Percentiles rank a stretch among this genome's conserved stretches.
phyloP scores from a whole-genome alignment of 2,888 invertebrate genomes.

The Xestia ashworthii region DNA sequence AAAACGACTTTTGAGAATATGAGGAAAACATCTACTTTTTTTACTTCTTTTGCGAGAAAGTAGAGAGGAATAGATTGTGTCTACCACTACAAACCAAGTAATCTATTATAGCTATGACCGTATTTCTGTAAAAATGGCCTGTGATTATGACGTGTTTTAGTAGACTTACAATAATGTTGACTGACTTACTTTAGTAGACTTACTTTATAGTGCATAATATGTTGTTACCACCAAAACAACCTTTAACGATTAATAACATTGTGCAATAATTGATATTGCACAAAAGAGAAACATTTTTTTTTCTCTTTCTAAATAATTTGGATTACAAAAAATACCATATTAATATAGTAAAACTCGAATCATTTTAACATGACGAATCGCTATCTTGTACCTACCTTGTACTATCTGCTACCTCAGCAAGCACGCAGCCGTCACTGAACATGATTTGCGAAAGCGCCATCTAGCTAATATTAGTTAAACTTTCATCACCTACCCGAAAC shows the following conservation, averaged over 20 bases:
- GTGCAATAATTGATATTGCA: background rate
- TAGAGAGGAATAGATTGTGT: background rate
- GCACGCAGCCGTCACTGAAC: background rate
- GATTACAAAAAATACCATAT: background rate
- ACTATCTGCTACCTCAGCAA: too few species aligned
- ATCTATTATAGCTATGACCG: background rate
- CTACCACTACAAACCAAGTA: background rate
- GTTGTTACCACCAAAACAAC: background rate
- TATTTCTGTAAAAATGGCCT: background rate
- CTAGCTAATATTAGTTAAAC: background rate
- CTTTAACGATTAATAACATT: background rate
- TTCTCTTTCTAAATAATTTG: background rate
- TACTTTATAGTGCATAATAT: background rate
- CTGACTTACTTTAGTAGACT: conserved; percentile 4
- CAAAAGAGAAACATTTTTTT: background rate
- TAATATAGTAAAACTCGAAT: too few species aligned
- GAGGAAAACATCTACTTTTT: background rate
- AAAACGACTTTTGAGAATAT: background rate
- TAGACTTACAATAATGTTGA: conserved; percentile 6
- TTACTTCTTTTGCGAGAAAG: background rate
- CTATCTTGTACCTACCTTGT: too few species aligned
- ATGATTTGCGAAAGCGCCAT: background rate
- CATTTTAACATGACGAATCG: too few species aligned
- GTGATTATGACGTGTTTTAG: background rate
- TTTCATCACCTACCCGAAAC: background rate